Evolutionary conservation across 2,113 vertebrate species (phyloP), one percentile per base, ranked within the genome.

Genomic region (Paraplagusia blochii): DNA sequence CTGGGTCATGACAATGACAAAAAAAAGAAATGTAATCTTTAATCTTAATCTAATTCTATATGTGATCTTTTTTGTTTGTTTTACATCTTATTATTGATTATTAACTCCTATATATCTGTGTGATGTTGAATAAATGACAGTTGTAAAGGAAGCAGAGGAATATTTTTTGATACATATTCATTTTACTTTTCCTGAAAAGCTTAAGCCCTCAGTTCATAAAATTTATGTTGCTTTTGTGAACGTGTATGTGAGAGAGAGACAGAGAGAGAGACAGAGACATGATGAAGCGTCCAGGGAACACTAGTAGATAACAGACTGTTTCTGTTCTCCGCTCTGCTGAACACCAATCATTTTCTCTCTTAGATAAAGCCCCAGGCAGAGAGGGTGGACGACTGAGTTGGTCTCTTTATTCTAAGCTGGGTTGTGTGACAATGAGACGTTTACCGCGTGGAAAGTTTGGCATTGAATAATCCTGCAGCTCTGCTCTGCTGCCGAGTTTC

Each of bases 341-440:
- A 86, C 78, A 88, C 79, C 83, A 84, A 82, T 87, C 77, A 79
- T 68, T 69, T 81, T 44, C 62, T 67, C 63, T 66, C 57, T 68
- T 55, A 76, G 85, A 84, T 85, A 87, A 87, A 77, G 58, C 62
- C 16, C 53, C 40, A 49, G 70, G 72, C 66, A 74, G 72, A 72
- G 76, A 74, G 78, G 80, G 76, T 58, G 65, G 79, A 69, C 72
- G 2, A 14, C 50, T 19, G 40, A 19, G 16, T 58, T 44, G 38
- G 46, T 48, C 53, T 13, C 52, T 47, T 19, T 46, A 51, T 51
- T 66, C 42, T 19, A 34, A 43, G 45, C 45, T 46, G 42, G 58
- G 13, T n/a, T 72, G 72, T 74, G 66, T 57, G 63, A 57, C 60
- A 59, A 60, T 69, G 16, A 74, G 66, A 8, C 53, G 44, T 67